Evolutionary conservation across 2,888 invertebrate species (phyloP).

Genomic region (Dasysyrphus albostriatus): DNA sequence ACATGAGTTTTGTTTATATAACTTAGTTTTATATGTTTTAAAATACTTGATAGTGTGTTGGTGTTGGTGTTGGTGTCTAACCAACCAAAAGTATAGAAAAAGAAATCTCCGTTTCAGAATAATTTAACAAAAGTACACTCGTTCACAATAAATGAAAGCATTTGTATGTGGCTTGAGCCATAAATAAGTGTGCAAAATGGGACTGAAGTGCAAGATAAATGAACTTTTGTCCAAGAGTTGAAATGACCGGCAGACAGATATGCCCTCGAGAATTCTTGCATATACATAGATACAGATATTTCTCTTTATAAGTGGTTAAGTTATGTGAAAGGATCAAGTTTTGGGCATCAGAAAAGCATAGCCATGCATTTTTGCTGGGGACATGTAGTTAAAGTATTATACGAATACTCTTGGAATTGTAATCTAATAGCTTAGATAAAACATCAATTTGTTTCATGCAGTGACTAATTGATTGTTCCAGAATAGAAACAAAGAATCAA

Average conservation of each 20-base stretch:
- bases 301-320: slow-evolving; percentile 70
- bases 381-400: slow-evolving; percentile 23
- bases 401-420: slow-evolving; percentile 3
- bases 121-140: slow-evolving; percentile 76
- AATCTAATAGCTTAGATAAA: slow-evolving; percentile 29
- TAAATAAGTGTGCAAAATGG: slow-evolving; percentile 75
- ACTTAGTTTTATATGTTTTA: neutral
- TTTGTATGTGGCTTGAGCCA: slow-evolving; percentile 74
- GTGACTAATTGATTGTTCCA: neutral
- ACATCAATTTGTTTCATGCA: slow-evolving; percentile 4
- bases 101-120: slow-evolving; percentile 65
- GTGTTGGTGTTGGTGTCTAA: slow-evolving; percentile 48
- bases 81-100: slow-evolving; percentile 52
- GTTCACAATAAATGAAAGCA: slow-evolving; percentile 73
- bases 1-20: neutral
- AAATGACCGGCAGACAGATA: slow-evolving; percentile 74
- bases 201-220: slow-evolving; percentile 75
- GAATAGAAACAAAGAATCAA: neutral
- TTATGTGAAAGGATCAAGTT: slow-evolving; percentile 71
- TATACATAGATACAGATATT: slow-evolving; percentile 2
- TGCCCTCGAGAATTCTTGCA: slow-evolving; percentile 71
- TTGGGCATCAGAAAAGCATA: slow-evolving; percentile 55
- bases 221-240: slow-evolving; percentile 72
- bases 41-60: slow-evolving; percentile 1
- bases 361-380: slow-evolving; percentile 34